phyloP scores from a whole-genome alignment of 1,140 invertebrate species.

The Pseudomyrmex sp. region DNA sequence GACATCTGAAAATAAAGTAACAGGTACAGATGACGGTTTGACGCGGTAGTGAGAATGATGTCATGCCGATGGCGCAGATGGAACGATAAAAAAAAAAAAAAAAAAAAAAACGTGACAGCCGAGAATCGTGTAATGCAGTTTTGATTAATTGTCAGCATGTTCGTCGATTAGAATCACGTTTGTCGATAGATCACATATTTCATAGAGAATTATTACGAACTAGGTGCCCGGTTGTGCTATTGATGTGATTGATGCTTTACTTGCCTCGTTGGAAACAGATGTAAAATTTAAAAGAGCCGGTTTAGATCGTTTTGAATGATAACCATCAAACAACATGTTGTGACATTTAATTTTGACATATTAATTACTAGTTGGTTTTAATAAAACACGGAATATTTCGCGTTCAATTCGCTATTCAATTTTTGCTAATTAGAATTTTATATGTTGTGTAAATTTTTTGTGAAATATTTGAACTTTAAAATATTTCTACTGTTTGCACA shows the following conservation, averaged over 20 bases:
- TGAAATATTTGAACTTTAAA: not conserved
- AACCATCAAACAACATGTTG: not conserved
- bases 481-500: not conserved
- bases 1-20: constrained; percentile 65
- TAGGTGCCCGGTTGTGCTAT: not conserved
- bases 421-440: not conserved
- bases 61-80: constrained; percentile 60
- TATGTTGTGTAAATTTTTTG: not conserved
- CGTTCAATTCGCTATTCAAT: not conserved
- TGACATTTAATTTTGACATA: not conserved
- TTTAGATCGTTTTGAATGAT: not conserved
- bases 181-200: not conserved
- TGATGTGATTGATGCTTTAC: constrained; percentile 34
- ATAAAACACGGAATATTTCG: not conserved
- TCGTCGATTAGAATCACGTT: constrained; percentile 5
- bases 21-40: constrained; percentile 33
- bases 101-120: not conserved
- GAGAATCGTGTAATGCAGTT: constrained; percentile 33
- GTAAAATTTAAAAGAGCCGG: not conserved
- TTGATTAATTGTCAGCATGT: constrained; percentile 40
- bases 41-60: constrained; percentile 71
- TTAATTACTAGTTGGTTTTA: constrained; percentile 26
- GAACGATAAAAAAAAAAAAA: constrained; percentile 6
- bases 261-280: constrained; percentile 7
- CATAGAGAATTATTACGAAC: constrained; percentile 22